Evolutionary conservation across 2,888 invertebrate genomes (phyloP).

Genomic region (Serripes groenlandicus): DNA sequence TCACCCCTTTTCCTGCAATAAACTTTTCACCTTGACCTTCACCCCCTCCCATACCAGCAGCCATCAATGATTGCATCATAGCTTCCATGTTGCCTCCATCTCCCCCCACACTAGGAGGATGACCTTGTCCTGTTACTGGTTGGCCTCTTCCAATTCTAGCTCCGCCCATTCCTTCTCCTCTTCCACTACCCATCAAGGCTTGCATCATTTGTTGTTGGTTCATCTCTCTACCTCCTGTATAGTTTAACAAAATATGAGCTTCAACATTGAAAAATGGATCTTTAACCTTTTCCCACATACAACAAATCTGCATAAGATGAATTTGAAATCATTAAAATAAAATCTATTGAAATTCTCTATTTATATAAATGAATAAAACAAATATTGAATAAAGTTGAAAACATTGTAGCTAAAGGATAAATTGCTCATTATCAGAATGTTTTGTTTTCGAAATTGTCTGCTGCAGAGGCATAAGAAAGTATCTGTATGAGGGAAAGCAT

Average conservation of each 20-base stretch:
- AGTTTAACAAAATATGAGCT: no score
- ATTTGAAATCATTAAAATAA: not conserved
- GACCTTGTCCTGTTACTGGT: no score
- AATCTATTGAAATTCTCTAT: not conserved
- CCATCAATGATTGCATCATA: slow-evolving; percentile 1
- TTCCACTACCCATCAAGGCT: not conserved
- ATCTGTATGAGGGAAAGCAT: not conserved
- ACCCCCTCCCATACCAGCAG: not conserved
- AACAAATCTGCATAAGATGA: not conserved
- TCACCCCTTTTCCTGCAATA: no score
- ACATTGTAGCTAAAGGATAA: not conserved
- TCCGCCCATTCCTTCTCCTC: not conserved
- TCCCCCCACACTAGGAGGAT: no score
- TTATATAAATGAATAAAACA: no score
- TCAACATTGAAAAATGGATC: no score
- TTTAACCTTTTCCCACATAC: not conserved
- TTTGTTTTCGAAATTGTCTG: not conserved
- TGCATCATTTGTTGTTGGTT: slow-evolving; percentile 1
- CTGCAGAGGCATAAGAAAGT: not conserved
- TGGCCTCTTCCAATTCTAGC: slow-evolving; percentile 1
- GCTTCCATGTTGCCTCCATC: not conserved
- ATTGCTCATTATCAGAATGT: not conserved
- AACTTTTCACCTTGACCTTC: not conserved
- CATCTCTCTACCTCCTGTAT: no score
- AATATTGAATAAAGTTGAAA: not conserved